Evolutionary conservation across 2,113 vertebrate species (phyloP).

Genomic region (Tetrax tetrax): DNA sequence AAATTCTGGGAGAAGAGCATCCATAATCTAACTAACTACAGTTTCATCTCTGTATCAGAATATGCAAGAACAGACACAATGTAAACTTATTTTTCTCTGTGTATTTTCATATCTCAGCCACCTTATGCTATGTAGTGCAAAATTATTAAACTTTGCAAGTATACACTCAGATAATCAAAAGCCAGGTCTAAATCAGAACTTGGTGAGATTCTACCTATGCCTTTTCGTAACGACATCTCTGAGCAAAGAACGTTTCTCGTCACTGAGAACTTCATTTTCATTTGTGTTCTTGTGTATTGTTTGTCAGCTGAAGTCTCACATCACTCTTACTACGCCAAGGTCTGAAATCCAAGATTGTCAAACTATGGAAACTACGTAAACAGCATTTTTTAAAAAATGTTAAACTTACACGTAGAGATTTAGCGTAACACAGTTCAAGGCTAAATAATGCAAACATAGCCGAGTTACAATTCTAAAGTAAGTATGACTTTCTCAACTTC

Average conservation of each 20-base stretch:
- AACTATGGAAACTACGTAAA: background rate
- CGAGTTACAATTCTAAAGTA: background rate
- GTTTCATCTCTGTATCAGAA: background rate
- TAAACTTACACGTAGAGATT: background rate
- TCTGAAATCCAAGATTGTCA: background rate
- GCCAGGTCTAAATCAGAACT: background rate
- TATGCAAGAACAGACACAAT: background rate
- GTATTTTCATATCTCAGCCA: background rate
- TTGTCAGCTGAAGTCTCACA: background rate
- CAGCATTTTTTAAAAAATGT: background rate
- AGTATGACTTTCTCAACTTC: background rate
- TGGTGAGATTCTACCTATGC: background rate
- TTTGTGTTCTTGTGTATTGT: background rate
- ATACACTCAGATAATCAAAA: background rate
- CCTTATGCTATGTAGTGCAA: background rate
- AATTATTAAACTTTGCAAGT: background rate
- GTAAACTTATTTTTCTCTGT: background rate
- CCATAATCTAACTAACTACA: background rate
- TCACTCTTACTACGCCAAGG: background rate
- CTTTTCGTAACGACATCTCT: background rate
- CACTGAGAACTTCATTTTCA: background rate
- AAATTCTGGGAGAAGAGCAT: background rate
- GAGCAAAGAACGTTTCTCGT: background rate
- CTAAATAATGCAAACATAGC: background rate
- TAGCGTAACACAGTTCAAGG: background rate